Conservation (phyloP, 1,140 invertebrate genomes). For the Drosophila malerkotliana region DNA sequence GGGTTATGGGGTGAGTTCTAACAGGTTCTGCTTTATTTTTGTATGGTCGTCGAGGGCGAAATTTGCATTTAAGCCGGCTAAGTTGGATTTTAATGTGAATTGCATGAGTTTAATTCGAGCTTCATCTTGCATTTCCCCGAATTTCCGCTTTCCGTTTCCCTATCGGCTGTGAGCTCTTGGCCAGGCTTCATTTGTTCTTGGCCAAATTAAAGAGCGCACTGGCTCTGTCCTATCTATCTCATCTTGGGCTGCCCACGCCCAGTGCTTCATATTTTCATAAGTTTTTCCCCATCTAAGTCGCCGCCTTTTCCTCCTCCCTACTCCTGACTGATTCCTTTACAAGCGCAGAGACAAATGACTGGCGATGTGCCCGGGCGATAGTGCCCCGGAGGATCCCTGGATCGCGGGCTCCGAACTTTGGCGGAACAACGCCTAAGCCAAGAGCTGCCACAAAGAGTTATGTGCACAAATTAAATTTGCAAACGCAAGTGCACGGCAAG, state of each 20-base stretch:
- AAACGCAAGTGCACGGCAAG: constrained; percentile 45
- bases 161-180: not conserved
- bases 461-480: constrained; percentile 78
- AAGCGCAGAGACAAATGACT: constrained; percentile 78
- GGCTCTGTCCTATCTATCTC: constrained; percentile 30
- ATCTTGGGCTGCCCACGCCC: constrained; percentile 56
- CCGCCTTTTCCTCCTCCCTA: constrained; percentile 1
- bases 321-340: constrained; percentile 49
- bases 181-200: constrained; percentile 33
- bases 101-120: constrained; percentile 19
- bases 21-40: constrained; percentile 12
- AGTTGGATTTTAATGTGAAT: constrained; percentile 27
- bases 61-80: constrained; percentile 41
- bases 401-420: constrained; percentile 28
- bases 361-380: constrained; percentile 62
- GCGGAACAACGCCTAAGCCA: constrained; percentile 60
- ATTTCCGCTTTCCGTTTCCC: constrained; percentile 11
- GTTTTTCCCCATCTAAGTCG: constrained; percentile 55
- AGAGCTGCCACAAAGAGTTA: constrained; percentile 77
- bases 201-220: constrained; percentile 59
- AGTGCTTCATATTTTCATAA: constrained; percentile 65
- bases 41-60: constrained; percentile 10
- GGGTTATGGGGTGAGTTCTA: constrained; percentile 52
- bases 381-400: constrained; percentile 32
- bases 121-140: constrained; percentile 10